Evolutionary conservation across 2,888 invertebrate genomes (phyloP), one percentile per base, ranked within the genome.

Genomic region (Torymus texanus): DNA sequence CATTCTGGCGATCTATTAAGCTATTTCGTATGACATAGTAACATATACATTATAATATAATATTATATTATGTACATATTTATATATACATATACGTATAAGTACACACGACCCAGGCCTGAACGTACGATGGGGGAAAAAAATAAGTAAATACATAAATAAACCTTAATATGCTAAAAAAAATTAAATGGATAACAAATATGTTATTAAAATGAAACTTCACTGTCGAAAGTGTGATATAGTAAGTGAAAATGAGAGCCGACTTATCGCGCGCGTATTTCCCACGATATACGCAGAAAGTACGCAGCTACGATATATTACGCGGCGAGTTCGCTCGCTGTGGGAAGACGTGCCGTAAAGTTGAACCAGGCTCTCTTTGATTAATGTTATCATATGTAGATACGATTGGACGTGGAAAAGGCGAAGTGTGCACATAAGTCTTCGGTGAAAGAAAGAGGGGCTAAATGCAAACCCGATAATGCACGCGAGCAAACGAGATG

Each of bases 171-270:
- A 41, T 41, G 41, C 41, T 41, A 41, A 41, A 24, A 58, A 73
- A 63, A 18, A 62, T 51, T 51, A 51, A 65, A 61, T 59, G 71
- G n/a, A 61, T 51, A 75, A 58, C 14, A 21, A 59, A 4, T 68
- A 63, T 2, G 65, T 63, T 63, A 65, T 16, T 55, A 24, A 21
- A 67, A 56, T 74, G 56, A 59, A 72, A 68, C 29, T 78, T 78
- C 75, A 78, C 78, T 78, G 67, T 78, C 63, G 50, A 68, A 67
- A 76, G 68, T 75, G 75, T 73, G 68, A 74, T 77, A 80, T 70
- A 73, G 21, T 65, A 62, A 59, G 53, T 59, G 61, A 68, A 78
- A 50, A 18, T 50, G 62, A 58, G 24, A n/a, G 53, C 55, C 14
- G 50, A 29, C 4, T 71, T 63, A 71, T 21, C 68, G n/a, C 18